phyloP scores from a whole-genome alignment of 2,888 invertebrate species.

The Caenorhabditis uteleia region DNA sequence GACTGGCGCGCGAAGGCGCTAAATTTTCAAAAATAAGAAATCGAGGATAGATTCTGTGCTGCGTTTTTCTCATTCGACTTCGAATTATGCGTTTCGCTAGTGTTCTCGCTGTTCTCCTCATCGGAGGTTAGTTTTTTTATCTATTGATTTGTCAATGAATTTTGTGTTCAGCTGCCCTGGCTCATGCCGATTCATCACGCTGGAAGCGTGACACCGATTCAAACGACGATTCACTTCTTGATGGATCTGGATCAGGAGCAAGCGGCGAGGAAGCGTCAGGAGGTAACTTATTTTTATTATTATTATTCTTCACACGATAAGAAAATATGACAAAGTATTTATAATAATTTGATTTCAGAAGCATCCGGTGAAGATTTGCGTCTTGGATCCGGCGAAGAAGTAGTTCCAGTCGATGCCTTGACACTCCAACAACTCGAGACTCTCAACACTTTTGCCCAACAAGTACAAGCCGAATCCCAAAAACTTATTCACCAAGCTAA shows the following conservation, averaged over 20 bases:
- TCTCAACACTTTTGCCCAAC: slow-evolving; percentile 23
- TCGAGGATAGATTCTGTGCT: too few species aligned
- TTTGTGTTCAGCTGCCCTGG: slow-evolving; percentile 13
- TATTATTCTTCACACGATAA: not conserved
- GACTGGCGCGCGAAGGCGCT: too few species aligned
- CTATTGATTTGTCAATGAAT: not conserved
- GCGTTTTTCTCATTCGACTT: not conserved
- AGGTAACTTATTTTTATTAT: not conserved
- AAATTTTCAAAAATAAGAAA: too few species aligned
- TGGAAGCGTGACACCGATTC: slow-evolving; percentile 12
- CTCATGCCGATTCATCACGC: slow-evolving; percentile 9
- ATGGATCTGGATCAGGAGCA: not conserved
- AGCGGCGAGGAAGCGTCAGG: not conserved
- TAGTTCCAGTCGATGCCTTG: slow-evolving; percentile 12
- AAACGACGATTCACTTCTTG: not conserved
- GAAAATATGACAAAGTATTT: not conserved
- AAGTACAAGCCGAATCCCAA: slow-evolving; percentile 31
- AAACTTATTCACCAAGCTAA: slow-evolving; percentile 36
- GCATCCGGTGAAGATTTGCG: slow-evolving; percentile 20
- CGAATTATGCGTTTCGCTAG: not conserved
- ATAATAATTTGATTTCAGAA: too few species aligned
- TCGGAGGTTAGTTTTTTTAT: slow-evolving; percentile 20
- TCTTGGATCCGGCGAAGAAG: slow-evolving; percentile 7
- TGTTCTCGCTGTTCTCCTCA: slow-evolving; percentile 18
- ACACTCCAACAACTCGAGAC: slow-evolving; percentile 26